phyloP scores from a whole-genome alignment of 1,140 invertebrate genomes.

The Notospermus geniculatus region DNA sequence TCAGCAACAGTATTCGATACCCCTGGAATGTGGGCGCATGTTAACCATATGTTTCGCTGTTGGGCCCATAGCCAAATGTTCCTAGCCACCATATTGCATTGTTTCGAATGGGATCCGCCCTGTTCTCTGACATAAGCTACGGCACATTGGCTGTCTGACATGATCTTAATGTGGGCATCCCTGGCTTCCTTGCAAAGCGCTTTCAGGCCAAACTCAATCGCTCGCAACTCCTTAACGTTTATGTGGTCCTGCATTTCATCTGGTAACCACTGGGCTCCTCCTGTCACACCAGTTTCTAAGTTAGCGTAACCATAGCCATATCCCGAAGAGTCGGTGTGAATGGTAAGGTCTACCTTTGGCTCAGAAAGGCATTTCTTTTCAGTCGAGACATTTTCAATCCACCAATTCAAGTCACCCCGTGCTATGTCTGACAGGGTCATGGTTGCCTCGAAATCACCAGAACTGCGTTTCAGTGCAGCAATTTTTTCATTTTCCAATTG shows the following conservation, averaged over 20 bases:
- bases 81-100: neutral
- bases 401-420: neutral
- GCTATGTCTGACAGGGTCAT: neutral
- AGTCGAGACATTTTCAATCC: too few relatives aligned
- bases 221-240: neutral
- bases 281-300: neutral
- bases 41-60: too few relatives aligned
- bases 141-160: neutral
- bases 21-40: too few relatives aligned
- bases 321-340: neutral
- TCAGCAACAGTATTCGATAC: neutral
- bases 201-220: neutral
- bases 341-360: neutral
- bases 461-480: neutral
- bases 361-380: too few relatives aligned
- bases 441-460: neutral
- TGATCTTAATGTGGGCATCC: neutral
- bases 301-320: neutral
- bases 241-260: neutral
- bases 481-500: too few relatives aligned
- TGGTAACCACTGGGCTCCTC: neutral
- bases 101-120: too few relatives aligned
- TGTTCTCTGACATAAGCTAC: neutral
- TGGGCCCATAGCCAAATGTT: too few relatives aligned
- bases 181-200: neutral